phyloP scores from a whole-genome alignment of 2,888 invertebrate species.

The Synanthedon andrenaeformis region DNA sequence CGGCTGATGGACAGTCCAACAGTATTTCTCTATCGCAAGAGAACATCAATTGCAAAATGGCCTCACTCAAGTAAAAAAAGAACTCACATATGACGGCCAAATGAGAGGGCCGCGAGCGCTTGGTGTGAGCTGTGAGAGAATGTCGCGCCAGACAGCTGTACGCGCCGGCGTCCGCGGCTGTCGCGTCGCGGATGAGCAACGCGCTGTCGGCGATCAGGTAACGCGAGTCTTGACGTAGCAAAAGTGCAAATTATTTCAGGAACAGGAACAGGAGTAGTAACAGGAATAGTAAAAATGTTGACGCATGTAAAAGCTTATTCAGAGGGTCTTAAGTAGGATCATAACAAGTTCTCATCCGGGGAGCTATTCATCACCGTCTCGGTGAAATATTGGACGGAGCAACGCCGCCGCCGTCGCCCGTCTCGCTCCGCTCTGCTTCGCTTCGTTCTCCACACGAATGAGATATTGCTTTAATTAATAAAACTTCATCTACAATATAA shows the following conservation, averaged over 20 bases:
- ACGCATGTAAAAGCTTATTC: not conserved
- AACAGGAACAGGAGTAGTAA: too few species aligned
- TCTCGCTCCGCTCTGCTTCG: not conserved
- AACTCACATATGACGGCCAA: constrained; percentile 69
- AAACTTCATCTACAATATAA: constrained; percentile 20
- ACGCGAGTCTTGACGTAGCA: constrained; percentile 27
- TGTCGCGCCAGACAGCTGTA: constrained; percentile 79
- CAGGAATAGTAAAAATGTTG: not conserved
- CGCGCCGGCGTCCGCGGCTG: constrained; percentile 71
- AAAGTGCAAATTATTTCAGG: not conserved
- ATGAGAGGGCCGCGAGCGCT: constrained; percentile 72
- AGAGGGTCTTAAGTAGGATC: constrained; percentile 12
- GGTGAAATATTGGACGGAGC: constrained; percentile 5
- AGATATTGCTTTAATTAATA: constrained; percentile 40
- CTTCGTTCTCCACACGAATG: constrained; percentile 14
- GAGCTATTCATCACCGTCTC: constrained; percentile 19
- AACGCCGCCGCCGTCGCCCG: constrained; percentile 2
- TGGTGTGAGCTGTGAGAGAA: constrained; percentile 73
- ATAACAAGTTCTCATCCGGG: constrained; percentile 17
- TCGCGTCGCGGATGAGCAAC: constrained; percentile 38
- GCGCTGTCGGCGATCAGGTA: constrained; percentile 36
- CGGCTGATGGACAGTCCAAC: constrained; percentile 10
- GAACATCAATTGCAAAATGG: not conserved
- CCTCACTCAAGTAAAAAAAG: not conserved
- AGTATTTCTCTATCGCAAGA: not conserved